Conservation (phyloP, 2,113 vertebrate genomes). For the Castor canadensis region DNA sequence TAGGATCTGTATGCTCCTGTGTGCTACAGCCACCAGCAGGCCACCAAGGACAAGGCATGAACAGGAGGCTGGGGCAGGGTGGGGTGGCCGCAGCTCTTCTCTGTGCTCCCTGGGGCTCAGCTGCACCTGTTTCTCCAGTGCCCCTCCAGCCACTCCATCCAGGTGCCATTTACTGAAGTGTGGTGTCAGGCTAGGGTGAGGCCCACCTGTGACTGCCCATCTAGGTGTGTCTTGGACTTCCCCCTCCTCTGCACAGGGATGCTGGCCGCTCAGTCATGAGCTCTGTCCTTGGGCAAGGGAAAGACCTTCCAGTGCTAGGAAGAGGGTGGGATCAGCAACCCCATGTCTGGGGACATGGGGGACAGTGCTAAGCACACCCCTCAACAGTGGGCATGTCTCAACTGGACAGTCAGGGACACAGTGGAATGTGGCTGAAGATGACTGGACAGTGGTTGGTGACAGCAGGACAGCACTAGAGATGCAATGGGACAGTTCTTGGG, state of each 20-base stretch:
- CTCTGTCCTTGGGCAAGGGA: not conserved
- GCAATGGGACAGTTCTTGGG: not conserved
- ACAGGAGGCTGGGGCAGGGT: not conserved
- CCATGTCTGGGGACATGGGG: not conserved
- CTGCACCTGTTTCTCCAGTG: accelerated
- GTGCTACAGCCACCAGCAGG: not conserved
- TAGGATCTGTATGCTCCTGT: not conserved
- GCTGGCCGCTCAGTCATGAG: accelerated
- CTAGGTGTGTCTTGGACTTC: not conserved
- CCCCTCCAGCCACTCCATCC: not conserved
- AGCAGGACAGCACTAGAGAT: not conserved
- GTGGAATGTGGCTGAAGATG: not conserved
- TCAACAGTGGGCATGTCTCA: not conserved
- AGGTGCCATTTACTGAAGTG: not conserved
- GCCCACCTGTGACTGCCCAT: accelerated
- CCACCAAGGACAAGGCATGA: not conserved
- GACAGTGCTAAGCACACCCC: not conserved
- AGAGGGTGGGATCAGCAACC: not conserved
- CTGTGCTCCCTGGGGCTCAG: not conserved
- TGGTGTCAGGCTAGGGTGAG: not conserved
- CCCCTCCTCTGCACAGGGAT: not conserved
- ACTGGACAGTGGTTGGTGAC: not conserved
- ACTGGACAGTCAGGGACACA: no score
- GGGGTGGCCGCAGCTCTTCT: not conserved
- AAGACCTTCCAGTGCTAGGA: not conserved